Evolutionary conservation across 2,888 invertebrate species (phyloP), one percentile per base, ranked within the genome.

Genomic region (Yponomeuta cagnagella): DNA sequence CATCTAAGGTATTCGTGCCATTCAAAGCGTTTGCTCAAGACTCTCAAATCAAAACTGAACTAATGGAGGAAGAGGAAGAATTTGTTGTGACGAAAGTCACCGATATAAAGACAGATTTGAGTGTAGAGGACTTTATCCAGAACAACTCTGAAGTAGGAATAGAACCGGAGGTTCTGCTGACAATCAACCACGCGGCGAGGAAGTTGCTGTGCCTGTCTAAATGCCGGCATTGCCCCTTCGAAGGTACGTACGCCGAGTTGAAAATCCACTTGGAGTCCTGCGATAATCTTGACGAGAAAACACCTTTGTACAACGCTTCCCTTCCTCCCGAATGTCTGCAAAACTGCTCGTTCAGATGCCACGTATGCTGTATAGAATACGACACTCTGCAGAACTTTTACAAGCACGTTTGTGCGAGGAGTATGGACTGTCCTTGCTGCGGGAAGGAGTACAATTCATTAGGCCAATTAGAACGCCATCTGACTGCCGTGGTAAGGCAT

Each of bases 191-290:
- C 12, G 15, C n/a, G 10, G 10, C 10, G 9, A 30, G 2, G 69
- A 70, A 37, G 64, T 33, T 15, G 48, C 37, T 70, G 67, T 2
- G 10, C 10, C 52, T 12, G 15, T 5, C 12, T 1, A 58, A 58
- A 5, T 58, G 52, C 15, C 52, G 15, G 52, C 15, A 15, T 12
- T 58, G 52, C 52, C 15, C 52, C 52, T 58, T 15, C 52, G 15
- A 15, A 3, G 52, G 52, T 15, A 15, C 4, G 1, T 58, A 58
- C 52, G 4, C 2, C 3, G 12, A 3, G 52, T 58, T 58, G 5
- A 70, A 70, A 23, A 8, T 37, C 0, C 76, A 75, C 12, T 0
- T 75, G 0, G 80, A 79, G 43, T 23, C 2, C 0, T 82, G 82
- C n/a, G 63, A 0, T 0, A 74, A 69, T 12, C 82, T 82, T 10